Evolutionary conservation across 2,797 vertebrate species (phyloP), one percentile per base, ranked within the genome.

Genomic region (Eulemur rubriventer): DNA sequence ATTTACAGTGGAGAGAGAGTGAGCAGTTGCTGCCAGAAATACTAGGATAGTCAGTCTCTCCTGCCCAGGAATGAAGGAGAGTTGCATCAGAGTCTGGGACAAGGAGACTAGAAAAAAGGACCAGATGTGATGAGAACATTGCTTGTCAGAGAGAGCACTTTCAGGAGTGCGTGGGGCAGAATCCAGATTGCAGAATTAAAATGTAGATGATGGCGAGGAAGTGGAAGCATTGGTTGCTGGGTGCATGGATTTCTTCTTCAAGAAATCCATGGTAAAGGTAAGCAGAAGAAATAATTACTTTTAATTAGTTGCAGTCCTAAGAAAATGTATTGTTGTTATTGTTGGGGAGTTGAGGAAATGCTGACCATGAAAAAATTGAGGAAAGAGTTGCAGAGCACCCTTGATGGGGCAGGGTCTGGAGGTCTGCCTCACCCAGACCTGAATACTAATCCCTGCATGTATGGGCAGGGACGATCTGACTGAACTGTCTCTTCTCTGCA

Each of bases 181-280:
- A 72, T 78, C 61, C 89, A 91, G 73, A 35, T 33, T 17, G 28
- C 48, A 79, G 55, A 91, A 43, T 65, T 95, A 67, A 90, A 76
- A 87, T 93, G 89, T 63, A 91, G 73, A 24, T 81, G 72, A 35
- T n/a, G 7, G 16, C 46, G 20, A 92, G 26, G 26, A 94, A 84
- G 35, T 73, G 43, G 87, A 95, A 96, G 50, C 28, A 46, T 8
- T 88, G 52, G 26, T 82, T 86, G 33, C 30, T 82, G 70, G 38
- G 50, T 94, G 79, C 91, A 41, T 89, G 70, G 89, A 79, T 96
- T 84, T 96, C 59, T 78, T 57, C 75, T 79, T 88, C 11, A 92
- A 92, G 63, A 97, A 94, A 88, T 90, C 61, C 69, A 41, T 95
- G 73, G n/a, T 92, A 82, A 92, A 84, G 73, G 91, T 85, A 94